Percentiles rank a stretch among this genome's conserved stretches.
Evolutionary conservation across 2,797 vertebrate species (phyloP).

Genomic region (Premnoplex brunnescens): DNA sequence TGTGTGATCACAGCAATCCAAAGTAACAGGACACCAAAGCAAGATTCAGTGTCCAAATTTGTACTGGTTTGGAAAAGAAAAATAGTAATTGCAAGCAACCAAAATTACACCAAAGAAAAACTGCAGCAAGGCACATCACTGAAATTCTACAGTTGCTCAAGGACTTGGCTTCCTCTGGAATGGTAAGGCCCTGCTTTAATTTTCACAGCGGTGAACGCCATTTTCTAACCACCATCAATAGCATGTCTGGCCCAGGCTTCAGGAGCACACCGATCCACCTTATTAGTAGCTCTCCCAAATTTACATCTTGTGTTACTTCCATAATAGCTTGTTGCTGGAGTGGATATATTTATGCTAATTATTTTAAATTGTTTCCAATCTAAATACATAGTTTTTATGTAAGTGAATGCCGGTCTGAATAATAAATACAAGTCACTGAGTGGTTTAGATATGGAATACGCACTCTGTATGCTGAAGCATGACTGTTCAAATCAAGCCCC

Average conservation of each 20-base stretch:
- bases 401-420: not conserved
- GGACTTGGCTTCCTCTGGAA: constrained; percentile 46
- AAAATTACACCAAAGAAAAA: constrained; percentile 51
- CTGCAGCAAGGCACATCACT: constrained; percentile 17
- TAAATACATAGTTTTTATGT: constrained; percentile 12
- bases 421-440: not conserved
- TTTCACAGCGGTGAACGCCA: not conserved
- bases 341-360: constrained; percentile 18
- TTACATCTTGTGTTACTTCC: not conserved
- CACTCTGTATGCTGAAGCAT: not conserved
- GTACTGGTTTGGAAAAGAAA: constrained; percentile 28
- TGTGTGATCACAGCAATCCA: not conserved
- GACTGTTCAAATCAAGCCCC: not conserved
- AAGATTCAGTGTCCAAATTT: constrained; percentile 46
- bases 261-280: not conserved
- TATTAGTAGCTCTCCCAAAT: not conserved
- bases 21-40: constrained; percentile 37
- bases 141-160: constrained; percentile 48
- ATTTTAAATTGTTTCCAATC: constrained; percentile 15
- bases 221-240: not conserved
- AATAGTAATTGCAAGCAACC: not conserved
- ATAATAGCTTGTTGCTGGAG: not conserved
- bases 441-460: not conserved
- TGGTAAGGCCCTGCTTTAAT: not conserved
- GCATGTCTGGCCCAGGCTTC: not conserved